Evolutionary conservation across 1,140 invertebrate species (phyloP).

Genomic region (Lordiphosa stackelbergi): DNA sequence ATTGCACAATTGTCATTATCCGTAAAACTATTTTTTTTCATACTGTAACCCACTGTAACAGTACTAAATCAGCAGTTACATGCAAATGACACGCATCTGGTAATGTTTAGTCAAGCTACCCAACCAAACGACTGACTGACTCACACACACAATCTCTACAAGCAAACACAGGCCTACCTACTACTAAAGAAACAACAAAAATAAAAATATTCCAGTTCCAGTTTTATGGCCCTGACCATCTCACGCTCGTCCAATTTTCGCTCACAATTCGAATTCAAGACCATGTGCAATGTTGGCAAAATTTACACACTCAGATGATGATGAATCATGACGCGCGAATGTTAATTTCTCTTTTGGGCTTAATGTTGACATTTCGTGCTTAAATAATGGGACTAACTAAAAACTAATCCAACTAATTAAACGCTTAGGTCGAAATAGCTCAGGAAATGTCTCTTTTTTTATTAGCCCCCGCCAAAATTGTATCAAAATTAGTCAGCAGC

Average conservation of each 20-base stretch:
- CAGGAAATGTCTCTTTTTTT: too few relatives aligned
- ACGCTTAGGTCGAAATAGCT: too few relatives aligned
- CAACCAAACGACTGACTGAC: constrained; percentile 12
- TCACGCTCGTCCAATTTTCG: constrained; percentile 43
- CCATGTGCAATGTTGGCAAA: constrained; percentile 35
- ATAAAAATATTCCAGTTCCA: constrained; percentile 20
- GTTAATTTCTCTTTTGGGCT: not conserved
- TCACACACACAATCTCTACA: constrained; percentile 5
- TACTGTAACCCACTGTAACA: constrained; percentile 18
- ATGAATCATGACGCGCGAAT: constrained; percentile 7
- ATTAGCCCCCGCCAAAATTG: too few relatives aligned
- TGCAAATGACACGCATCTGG: constrained; percentile 48
- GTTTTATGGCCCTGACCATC: constrained; percentile 57
- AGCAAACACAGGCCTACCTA: constrained; percentile 33
- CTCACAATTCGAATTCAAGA: constrained; percentile 42
- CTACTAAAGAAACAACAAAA: too few relatives aligned
- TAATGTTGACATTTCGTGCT: too few relatives aligned
- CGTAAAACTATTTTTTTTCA: constrained; percentile 18
- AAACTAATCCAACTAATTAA: too few relatives aligned
- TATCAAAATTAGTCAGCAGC: too few relatives aligned
- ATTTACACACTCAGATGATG: not conserved
- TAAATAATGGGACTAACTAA: too few relatives aligned
- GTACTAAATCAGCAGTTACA: constrained; percentile 30
- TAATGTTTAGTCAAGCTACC: constrained; percentile 16
- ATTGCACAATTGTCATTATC: constrained; percentile 46